phyloP scores from a whole-genome alignment of 1,140 invertebrate species.

The Diabrotica virgifera region DNA sequence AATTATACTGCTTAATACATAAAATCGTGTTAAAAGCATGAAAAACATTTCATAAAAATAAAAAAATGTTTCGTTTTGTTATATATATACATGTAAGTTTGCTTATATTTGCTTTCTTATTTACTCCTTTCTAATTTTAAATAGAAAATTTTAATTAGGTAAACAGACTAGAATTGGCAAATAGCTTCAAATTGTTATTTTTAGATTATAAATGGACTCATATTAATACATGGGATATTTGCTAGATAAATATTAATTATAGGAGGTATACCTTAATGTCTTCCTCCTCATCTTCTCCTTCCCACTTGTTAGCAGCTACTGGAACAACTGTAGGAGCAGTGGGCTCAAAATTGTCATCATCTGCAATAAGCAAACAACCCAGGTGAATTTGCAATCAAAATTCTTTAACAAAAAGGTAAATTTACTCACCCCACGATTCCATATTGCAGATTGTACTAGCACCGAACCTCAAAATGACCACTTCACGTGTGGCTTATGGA shows the following conservation, averaged over 20 bases:
- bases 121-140: too few species aligned
- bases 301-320: slow-evolving; percentile 69
- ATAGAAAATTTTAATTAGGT: too few species aligned
- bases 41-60: too few species aligned
- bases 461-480: slow-evolving; percentile 34
- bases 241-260: not conserved
- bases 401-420: not conserved
- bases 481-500: slow-evolving; percentile 40
- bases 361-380: slow-evolving; percentile 29
- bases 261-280: slow-evolving; percentile 71
- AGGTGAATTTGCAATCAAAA: slow-evolving; percentile 1
- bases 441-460: slow-evolving; percentile 37
- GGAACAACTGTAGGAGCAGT: slow-evolving; percentile 24
- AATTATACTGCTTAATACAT: too few species aligned
- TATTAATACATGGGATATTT: too few species aligned
- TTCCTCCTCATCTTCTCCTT: slow-evolving; percentile 83
- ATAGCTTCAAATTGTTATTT: too few species aligned
- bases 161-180: too few species aligned
- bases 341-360: slow-evolving; percentile 47
- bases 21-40: too few species aligned
- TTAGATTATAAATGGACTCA: too few species aligned
- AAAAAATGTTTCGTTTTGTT: too few species aligned
- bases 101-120: too few species aligned
- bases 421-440: slow-evolving; percentile 45
- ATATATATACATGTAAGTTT: too few species aligned